Percentiles rank a stretch among this genome's conserved stretches.
Conservation (phyloP, 2,113 vertebrate genomes). For the Andinoacara biseriatus region DNA sequence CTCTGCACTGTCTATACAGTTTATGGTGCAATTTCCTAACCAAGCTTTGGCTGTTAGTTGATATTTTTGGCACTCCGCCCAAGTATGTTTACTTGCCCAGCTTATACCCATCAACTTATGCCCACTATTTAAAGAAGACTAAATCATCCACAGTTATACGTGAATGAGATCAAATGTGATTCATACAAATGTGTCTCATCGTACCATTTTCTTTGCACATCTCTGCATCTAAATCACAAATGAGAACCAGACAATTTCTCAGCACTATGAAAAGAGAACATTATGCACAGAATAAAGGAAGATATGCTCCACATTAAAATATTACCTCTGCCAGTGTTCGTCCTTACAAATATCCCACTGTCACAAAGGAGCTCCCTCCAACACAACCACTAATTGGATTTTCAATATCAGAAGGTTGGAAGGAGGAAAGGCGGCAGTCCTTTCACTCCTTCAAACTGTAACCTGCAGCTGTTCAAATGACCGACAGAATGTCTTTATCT, state of each 20-base stretch:
- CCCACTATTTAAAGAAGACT: not conserved
- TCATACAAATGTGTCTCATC: not conserved
- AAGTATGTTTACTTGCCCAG: not conserved
- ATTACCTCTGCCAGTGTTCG: conserved; percentile 26
- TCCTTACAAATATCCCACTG: conserved; percentile 47
- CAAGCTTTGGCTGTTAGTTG: not conserved
- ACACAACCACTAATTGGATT: conserved; percentile 55
- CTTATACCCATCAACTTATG: not conserved
- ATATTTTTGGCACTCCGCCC: not conserved
- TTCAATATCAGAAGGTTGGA: conserved; percentile 46
- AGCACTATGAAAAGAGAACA: not conserved
- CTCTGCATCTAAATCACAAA: not conserved
- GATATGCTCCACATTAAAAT: conserved; percentile 38
- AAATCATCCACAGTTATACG: not conserved
- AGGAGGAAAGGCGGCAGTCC: conserved; percentile 18
- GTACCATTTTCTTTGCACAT: not conserved
- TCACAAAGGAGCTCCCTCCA: conserved; percentile 15
- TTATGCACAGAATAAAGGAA: conserved; percentile 17
- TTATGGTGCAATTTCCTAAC: not conserved
- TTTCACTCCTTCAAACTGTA: conserved; percentile 24
- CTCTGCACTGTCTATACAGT: not conserved
- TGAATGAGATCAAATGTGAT: not conserved
- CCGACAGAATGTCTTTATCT: conserved; percentile 3
- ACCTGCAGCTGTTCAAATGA: conserved; percentile 9
- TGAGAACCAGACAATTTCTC: not conserved